Evolutionary conservation across 2,888 invertebrate species (phyloP).

Genomic region (Pilophorus perplexus): DNA sequence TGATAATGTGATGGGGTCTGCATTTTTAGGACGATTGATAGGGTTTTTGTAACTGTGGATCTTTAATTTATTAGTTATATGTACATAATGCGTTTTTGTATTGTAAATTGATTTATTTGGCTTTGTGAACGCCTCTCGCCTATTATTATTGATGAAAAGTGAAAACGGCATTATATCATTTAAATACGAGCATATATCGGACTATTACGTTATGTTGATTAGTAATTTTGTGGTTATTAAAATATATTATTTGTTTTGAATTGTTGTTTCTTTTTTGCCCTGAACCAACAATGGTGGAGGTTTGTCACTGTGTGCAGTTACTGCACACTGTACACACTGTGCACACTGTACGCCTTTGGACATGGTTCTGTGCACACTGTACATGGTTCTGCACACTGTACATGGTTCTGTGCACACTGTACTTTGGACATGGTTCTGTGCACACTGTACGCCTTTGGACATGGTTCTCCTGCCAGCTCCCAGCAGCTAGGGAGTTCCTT

Average conservation of each 20-base stretch:
- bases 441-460: no score
- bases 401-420: no score
- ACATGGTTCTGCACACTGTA: no score
- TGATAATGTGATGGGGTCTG: slow-evolving; percentile 10
- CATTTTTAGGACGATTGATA: slow-evolving; percentile 3
- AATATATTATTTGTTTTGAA: slow-evolving; percentile 26
- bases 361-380: no score
- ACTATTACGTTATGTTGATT: slow-evolving; percentile 7
- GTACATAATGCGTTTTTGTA: slow-evolving; percentile 8
- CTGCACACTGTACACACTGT: no score
- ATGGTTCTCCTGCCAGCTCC: no score
- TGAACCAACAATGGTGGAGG: no score
- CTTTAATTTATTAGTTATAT: slow-evolving; percentile 1
- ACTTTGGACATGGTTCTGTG: no score
- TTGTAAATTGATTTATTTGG: slow-evolving; percentile 1
- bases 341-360: no score
- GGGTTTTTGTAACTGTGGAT: not conserved
- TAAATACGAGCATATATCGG: not conserved
- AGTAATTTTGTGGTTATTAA: slow-evolving; percentile 10
- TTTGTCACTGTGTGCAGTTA: no score
- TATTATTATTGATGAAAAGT: not conserved
- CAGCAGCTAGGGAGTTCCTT: no score
- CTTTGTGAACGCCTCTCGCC: slow-evolving; percentile 22
- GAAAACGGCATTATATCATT: slow-evolving; percentile 1
- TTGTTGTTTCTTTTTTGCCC: no score